A percentile compares a stretch with the other conserved stretches of the same genome.
These are phyloP conservation scores for Setipinna tenuifilis DNA, from an alignment of 2,797 vertebrate species.

Conservation along the genomic window DNA sequence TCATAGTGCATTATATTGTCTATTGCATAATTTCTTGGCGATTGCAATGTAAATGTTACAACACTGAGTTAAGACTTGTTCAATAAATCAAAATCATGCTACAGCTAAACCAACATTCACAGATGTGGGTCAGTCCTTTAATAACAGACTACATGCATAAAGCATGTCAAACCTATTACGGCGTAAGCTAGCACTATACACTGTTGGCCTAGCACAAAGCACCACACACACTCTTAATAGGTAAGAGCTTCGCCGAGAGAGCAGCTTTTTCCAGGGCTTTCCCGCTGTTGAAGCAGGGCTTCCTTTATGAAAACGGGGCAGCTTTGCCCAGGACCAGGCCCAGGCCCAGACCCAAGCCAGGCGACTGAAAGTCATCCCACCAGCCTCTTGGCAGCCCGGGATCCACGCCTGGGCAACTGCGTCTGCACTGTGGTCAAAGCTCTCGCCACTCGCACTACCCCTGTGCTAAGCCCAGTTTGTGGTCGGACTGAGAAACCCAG, in stretches of 20 bases:
- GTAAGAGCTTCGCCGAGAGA: not conserved
- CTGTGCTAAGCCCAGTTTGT: not conserved
- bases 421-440: too few species aligned
- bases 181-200: not conserved
- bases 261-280: not conserved
- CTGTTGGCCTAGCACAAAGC: not conserved
- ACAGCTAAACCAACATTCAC: conserved; percentile 17
- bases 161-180: not conserved
- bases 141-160: not conserved
- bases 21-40: not conserved
- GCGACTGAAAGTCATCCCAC: not conserved
- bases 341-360: too few species aligned
- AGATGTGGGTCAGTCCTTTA: not conserved
- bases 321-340: not conserved
- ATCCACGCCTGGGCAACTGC: not conserved
- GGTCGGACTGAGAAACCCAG: not conserved
- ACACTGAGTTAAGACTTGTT: not conserved
- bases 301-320: not conserved
- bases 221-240: not conserved
- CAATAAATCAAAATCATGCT: not conserved
- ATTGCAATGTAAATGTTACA: not conserved
- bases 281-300: not conserved
- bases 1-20: not conserved
- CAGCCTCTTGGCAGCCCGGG: not conserved
- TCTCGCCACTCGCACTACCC: too few species aligned